Evolutionary conservation across 1,140 invertebrate species (phyloP), one percentile per base, ranked within the genome.

Genomic region (Saccostrea glomerata): DNA sequence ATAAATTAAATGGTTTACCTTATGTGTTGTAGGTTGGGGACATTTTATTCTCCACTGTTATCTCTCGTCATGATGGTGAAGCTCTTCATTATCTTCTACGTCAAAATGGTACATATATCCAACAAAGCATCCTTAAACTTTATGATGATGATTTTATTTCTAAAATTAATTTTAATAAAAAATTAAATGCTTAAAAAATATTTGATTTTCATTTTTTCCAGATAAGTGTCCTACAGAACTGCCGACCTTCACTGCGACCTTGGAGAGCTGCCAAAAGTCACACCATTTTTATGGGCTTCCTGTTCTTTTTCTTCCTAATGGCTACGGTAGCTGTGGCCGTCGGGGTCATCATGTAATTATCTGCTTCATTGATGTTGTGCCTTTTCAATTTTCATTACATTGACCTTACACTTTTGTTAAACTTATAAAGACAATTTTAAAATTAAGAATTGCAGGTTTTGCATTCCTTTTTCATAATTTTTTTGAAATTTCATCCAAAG

Each of bases 181-280:
- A 6, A 47, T 9, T 2, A 0, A 0, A 9, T 47, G 47, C 47
- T 47, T 0, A 0, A 47, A 2, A 2, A 47, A 6, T 9, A 6
- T 47, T 47, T 47, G 6, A 6, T 47, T 56, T n/a, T n/a, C n/a
- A n/a, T n/a, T n/a, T n/a, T n/a, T 91, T 91, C 17, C 89, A 94
- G 94, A 54, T 92, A 5, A 94, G 93, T 89, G 93, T 94, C 3
- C 85, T 93, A 47, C 88, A 92, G 70, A 93, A 93, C 86, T 94
- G 94, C 87, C 86, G 84, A 40, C 93, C 93, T 17, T 93, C 93
- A n/a, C 60, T 90, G 15, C 92, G 92, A 54, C 91, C 96, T 12
- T 97, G 97, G 97, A 95, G 96, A 90, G 97, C 97, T 6, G 96
- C 97, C 12, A 96, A 97, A 92, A 97, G 96, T 2, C 96, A 97